Base-by-base conservation (phyloP, 2,888 invertebrate species). In the Incurvaria masculella region DNA sequence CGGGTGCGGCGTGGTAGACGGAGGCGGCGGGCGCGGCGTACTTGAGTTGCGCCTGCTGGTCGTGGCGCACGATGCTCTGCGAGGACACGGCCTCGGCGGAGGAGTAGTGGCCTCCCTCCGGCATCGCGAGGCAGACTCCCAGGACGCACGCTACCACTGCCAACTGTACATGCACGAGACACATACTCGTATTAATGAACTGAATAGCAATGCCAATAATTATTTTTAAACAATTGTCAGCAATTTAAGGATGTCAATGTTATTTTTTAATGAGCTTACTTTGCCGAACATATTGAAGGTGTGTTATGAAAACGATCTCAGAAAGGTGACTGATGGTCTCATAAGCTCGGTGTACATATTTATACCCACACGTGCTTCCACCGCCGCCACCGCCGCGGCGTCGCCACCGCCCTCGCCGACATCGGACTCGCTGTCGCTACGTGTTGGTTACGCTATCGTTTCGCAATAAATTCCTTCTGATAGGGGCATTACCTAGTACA, bases 21-120 rank as follows among this genome's bases (percentile, higher is more conserved):
- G 42, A 45, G 21, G 40, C 50, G 51, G 26, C 43, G 23, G 42
- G 47, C 14, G 58, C 55, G 20, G 23, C 23, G 23, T 42, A 18
- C 16, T 42, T 23, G 23, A 55, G 59, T 26, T 53, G 56, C 18
- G 54, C 56, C 38, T 53, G 58, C 51, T 69, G 66, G 55, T 68
- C 69, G 53, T 69, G 72, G 45, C 62, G 73, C 51, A 70, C 66
- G 45, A 75, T 71, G 53, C 69, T 70, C 56, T 80, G 81, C 14
- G 66, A 63, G 5, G 68, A 61, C 0, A 68, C 64, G n/a, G 59
- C 59, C 10, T 51, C 51, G 21, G 56, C 56, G n/a, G 58, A 55
- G 14, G 60, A 56, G 55, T 62, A 59, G 50, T 50, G 49, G 20
- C 19, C 20, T n/a, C 56, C 55, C 26, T 52, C 53, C 2, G 49